Base-by-base conservation (phyloP, 2,113 vertebrate genomes). In the Peucedramus taeniatus region DNA sequence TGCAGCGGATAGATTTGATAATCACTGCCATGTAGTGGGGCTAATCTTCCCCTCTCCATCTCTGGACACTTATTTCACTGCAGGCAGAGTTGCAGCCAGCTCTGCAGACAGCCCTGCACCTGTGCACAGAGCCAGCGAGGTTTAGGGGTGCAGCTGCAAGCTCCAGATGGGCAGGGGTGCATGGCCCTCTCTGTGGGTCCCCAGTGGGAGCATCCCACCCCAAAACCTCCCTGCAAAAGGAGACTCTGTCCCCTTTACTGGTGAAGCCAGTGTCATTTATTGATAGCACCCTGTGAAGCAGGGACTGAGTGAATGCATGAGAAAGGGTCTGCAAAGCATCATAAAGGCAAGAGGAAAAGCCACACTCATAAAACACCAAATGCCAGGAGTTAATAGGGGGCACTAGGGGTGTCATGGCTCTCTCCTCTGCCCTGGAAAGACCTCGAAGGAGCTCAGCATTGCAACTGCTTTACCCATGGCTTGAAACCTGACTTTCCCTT, bases 331-430 rank as follows among this genome's bases (percentile, higher is more conserved):
- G 76, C 28, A 49, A 86, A 93, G 85, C 71, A 39, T 77, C 77
- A 86, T 59, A 90, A 93, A 93, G 70, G 45, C 63, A 63, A 83
- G 82, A 86, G 64, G 42, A 88, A 95, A 90, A 96, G 79, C 64
- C 79, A 74, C 9, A 9, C 21, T 90, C 89, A 40, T 83, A 95
- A 94, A 93, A 94, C 26, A 72, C 31, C 1, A 2, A 91, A 71
- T 0, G 1, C 54, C 70, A 70, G 71, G 51, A 90, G 40, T 75
- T 93, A 90, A 93, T 81, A 83, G n/a, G 44, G 90, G 76, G 49
- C 61, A 79, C 31, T 1, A 2, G 13, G 33, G 40, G 33, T 69
- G 61, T 31, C 56, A 66, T 1, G 7, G 44, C 13, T 93, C 14
- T 2, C 56, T 91, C 56, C 50, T 80, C 51, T 2, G 1, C 28